Evolutionary conservation across 1,140 invertebrate genomes (phyloP), one percentile per base, ranked within the genome.

Genomic region (Thaumetopoea pityocampa): DNA sequence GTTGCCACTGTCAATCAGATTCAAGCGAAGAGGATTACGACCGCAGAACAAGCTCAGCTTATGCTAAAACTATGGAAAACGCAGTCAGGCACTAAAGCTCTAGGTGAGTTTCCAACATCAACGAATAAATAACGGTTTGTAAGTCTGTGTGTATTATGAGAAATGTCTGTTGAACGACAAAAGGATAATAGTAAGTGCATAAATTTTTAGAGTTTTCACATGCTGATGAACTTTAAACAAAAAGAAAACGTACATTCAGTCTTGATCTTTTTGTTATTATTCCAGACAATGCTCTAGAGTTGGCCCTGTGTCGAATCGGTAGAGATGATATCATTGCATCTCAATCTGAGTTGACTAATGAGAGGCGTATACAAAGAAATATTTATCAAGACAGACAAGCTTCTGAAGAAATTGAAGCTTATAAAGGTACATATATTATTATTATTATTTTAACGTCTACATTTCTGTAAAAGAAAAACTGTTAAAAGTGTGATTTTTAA

Each of bases 301-400:
- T 94, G 58, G 96, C 94, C 1, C 85, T 99, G 6, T 92, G 92
- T 62, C 92, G 92, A 56, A 98, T 98, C 37, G 92, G 92, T 29
- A 89, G 96, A 35, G 94, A 97, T 57, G 96, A 99, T 68, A 97
- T 98, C 24, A 94, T 98, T 49, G 91, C 91, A 37, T 93, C 94
- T 50, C 97, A 96, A 76, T 94, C 94, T 57, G 94, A 95, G 63
- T 89, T 95, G 7, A 93, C 95, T 64, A 93, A 93, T 90, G 59
- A 93, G 88, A 67, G 92, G 89, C 71, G 94, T 90, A 87, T 92
- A 86, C 51, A 88, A 88, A 67, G 89, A 72, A 84, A 89, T 74
- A 66, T 91, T 80, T 81, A 87, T 86, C 67, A 87, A 81, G 62
- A 88, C 81, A 67, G 91, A 89, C 80, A 86, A 53, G 83, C 73